These are phyloP conservation scores for Todus mexicanus DNA, from an alignment of 2,797 vertebrate species.

Conservation along the genomic window DNA sequence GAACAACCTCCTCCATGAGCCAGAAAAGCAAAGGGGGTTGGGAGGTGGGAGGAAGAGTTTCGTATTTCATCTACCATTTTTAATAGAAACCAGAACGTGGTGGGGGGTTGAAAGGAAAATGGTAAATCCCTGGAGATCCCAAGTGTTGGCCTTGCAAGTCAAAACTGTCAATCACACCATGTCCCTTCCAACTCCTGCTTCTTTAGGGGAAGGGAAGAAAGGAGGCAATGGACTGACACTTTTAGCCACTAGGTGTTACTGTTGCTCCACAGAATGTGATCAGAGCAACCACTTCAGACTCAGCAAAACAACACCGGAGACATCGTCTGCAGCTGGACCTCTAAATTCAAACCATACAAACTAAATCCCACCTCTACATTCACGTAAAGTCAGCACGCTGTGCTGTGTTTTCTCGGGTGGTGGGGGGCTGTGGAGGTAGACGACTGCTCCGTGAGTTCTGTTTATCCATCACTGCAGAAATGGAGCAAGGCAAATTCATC, in stretches of 20 bases:
- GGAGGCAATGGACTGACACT: not conserved
- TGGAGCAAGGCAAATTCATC: not conserved
- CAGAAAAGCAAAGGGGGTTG: constrained; percentile 32
- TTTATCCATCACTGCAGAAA: not conserved
- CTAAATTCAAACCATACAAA: not conserved
- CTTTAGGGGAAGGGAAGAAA: not conserved
- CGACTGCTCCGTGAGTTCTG: not conserved
- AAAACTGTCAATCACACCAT: constrained; percentile 36
- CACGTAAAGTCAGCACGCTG: not conserved
- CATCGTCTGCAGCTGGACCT: not conserved
- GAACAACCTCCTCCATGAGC: constrained; percentile 9
- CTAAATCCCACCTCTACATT: not conserved
- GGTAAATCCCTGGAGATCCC: constrained; percentile 13
- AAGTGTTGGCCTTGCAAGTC: constrained; percentile 10
- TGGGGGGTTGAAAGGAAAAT: constrained; percentile 44
- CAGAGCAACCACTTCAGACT: not conserved
- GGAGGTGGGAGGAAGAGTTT: constrained; percentile 36
- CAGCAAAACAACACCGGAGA: not conserved
- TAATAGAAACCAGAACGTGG: constrained; percentile 66
- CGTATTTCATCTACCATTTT: constrained; percentile 60
- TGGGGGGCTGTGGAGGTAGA: not conserved
- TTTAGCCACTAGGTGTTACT: constrained; percentile 67
- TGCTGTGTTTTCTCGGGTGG: not conserved
- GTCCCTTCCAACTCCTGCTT: not conserved
- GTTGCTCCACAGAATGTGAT: constrained; percentile 35